These are phyloP conservation scores for Drosophila sp. DNA, from an alignment of 1,140 invertebrate species.

Conservation along the genomic window DNA sequence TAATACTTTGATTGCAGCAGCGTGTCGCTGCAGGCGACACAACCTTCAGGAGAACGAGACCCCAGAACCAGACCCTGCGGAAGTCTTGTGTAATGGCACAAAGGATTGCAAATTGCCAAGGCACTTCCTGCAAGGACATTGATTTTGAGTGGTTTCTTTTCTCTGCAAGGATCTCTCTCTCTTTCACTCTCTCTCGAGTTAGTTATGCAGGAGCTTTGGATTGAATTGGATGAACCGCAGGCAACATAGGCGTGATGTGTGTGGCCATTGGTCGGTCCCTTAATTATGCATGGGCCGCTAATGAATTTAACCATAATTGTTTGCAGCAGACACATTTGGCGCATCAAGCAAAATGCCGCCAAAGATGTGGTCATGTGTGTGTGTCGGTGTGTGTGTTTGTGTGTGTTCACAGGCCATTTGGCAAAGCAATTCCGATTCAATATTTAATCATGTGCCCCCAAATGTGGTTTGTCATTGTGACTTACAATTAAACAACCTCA, in stretches of 20 bases:
- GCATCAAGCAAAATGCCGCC: constrained; percentile 15
- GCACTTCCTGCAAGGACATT: constrained; percentile 75
- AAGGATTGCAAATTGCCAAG: constrained; percentile 81
- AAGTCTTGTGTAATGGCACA: constrained; percentile 82
- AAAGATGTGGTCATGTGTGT: constrained; percentile 36
- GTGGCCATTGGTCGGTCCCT: constrained; percentile 35
- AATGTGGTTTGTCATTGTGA: constrained; percentile 52
- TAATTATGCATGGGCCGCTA: constrained; percentile 61
- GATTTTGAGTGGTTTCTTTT: constrained; percentile 57
- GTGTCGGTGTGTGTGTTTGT: neutral
- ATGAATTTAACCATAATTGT: constrained; percentile 65
- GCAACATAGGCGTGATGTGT: constrained; percentile 29
- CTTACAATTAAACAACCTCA: constrained; percentile 36
- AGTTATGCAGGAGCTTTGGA: constrained; percentile 12
- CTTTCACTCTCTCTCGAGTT: neutral
- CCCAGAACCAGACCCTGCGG: constrained; percentile 38
- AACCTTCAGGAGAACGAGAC: constrained; percentile 16
- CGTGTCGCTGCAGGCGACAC: constrained; percentile 68
- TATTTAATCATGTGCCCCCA: constrained; percentile 63
- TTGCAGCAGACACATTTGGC: constrained; percentile 28
- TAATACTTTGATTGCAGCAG: constrained; percentile 71
- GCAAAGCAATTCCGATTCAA: constrained; percentile 38
- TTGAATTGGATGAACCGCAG: constrained; percentile 13
- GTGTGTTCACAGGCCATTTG: constrained; percentile 17
- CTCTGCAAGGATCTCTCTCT: neutral